Evolutionary conservation across 2,888 invertebrate genomes (phyloP), one percentile per base, ranked within the genome.

Genomic region (Clistopyga incitator): DNA sequence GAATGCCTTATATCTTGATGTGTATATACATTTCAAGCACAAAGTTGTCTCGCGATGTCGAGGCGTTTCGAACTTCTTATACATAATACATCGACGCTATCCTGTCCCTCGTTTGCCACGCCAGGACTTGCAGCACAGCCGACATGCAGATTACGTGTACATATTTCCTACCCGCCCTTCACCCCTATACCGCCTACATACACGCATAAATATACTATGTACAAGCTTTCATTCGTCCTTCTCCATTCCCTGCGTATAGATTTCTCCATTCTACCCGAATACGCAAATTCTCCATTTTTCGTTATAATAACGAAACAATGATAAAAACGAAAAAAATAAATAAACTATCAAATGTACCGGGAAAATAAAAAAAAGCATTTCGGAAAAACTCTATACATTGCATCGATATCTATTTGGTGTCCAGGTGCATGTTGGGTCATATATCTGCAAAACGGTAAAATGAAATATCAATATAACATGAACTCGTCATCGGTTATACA

Each of bases 141-240:
- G 79, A 80, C 80, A 85, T 82, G 76, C 78, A 84, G 84, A 84
- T 84, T 84, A 84, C 78, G 78, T 77, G 77, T 84, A 81, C 83
- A 81, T 80, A 82, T 72, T 70, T 82, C 68, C 67, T 50, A 56
- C 15, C 52, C n/a, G n/a, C n/a, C 34, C 47, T 42, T 50, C 18
- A 38, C 45, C 45, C 6, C 61, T 72, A 67, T 54, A 64, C 59
- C 25, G 15, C 61, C 20, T 70, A 47, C 20, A 59, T 56, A 50
- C 56, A 74, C 38, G 45, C 18, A 56, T 42, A 72, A 15, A 54
- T 71, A 23, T 54, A 50, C 54, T 50, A 45, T 34, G 52, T 54
- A 52, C 23, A n/a, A 59, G 64, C 45, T 45, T 68, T 52, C 47
- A 61, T 76, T 45, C 59, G 29, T 13, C 65, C n/a, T 54, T 45